Conservation (phyloP, 2,797 vertebrate genomes). For the Sylvilagus floridanus region DNA sequence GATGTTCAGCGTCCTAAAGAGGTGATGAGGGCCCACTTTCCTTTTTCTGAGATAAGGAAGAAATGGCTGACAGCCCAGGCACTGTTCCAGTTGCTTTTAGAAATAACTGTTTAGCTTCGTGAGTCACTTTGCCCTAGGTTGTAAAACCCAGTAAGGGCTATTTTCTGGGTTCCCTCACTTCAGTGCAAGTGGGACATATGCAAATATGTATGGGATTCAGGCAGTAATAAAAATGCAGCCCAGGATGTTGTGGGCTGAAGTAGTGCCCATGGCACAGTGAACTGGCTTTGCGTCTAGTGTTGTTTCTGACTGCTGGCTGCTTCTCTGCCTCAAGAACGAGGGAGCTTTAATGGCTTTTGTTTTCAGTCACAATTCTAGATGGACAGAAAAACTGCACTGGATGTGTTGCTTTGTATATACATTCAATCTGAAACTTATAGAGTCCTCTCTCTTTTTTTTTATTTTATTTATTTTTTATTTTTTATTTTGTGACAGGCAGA, state of each 20-base stretch:
- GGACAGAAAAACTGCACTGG: neutral
- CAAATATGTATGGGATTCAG: neutral
- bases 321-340: neutral
- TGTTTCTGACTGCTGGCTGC: neutral
- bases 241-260: neutral
- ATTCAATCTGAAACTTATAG: neutral
- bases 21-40: neutral
- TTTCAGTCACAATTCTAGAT: neutral
- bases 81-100: neutral
- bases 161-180: neutral
- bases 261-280: neutral
- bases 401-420: neutral
- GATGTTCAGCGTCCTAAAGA: neutral
- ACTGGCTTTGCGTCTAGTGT: neutral
- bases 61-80: neutral
- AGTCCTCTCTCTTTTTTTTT: neutral
- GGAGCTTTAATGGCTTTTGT: neutral
- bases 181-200: neutral
- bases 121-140: neutral
- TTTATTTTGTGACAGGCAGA: no score
- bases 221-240: neutral
- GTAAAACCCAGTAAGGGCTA: neutral
- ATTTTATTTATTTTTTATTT: no score
- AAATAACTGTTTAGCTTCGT: neutral
- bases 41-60: neutral